A percentile compares a stretch with the other conserved stretches of the same genome.
Conservation (phyloP, 2,113 vertebrate genomes). For the Lepus timidus region DNA sequence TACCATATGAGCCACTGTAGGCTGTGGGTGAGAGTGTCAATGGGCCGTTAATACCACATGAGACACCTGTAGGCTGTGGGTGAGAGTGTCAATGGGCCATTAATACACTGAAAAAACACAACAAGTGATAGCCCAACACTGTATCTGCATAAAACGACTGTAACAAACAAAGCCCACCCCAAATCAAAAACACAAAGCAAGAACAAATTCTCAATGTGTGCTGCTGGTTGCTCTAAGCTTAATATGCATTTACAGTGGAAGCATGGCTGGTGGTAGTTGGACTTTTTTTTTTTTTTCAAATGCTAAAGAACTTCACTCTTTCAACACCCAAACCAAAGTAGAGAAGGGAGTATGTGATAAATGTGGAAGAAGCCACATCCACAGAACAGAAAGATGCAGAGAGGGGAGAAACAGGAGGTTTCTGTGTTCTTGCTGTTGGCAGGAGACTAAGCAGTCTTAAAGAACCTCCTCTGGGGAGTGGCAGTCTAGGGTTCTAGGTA, state of each 20-base stretch:
- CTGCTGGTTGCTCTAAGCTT: not conserved
- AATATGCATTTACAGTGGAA: conserved; percentile 36
- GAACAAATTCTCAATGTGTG: not conserved
- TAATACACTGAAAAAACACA: not conserved
- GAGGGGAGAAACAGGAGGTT: conserved; percentile 67
- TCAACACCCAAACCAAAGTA: conserved; percentile 85
- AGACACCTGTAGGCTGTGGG: not conserved
- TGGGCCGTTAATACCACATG: conserved; percentile 74
- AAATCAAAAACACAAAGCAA: conserved; percentile 20
- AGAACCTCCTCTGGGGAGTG: conserved; percentile 78
- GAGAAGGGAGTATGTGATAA: conserved; percentile 81
- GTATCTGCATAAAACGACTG: conserved; percentile 65
- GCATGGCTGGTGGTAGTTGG: conserved; percentile 84
- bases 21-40: not conserved
- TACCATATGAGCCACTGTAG: conserved; percentile 75
- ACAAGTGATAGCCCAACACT: conserved; percentile 75
- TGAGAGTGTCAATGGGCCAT: not conserved
- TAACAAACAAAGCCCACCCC: no score
- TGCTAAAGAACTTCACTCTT: conserved; percentile 72
- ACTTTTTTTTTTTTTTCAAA: conserved; percentile 71
- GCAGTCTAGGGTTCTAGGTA: conserved; percentile 82
- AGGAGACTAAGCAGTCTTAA: conserved; percentile 85
- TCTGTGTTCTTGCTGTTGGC: conserved; percentile 69
- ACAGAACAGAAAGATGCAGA: conserved; percentile 71
- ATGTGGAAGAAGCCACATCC: conserved; percentile 82